These are phyloP conservation scores for Cephonodes hylas DNA, from an alignment of 2,888 invertebrate species.

Conservation along the genomic window DNA sequence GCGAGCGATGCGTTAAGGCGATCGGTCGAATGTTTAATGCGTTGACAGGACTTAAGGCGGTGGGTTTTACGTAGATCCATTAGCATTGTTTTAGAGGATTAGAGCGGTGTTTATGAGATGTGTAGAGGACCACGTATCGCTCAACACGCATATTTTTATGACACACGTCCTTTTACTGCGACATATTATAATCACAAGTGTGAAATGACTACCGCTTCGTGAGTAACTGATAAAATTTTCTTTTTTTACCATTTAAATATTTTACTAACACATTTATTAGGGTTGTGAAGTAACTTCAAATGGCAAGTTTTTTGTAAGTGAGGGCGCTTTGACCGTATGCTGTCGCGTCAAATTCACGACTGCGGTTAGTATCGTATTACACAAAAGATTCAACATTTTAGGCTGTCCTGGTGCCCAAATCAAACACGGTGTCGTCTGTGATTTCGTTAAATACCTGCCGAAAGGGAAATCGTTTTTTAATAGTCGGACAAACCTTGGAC, in stretches of 20 bases:
- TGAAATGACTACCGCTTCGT: conserved; percentile 70
- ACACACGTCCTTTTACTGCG: conserved; percentile 67
- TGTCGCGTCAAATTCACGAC: conserved; percentile 48
- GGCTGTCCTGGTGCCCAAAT: conserved; percentile 69
- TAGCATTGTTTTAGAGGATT: conserved; percentile 81
- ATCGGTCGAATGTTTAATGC: conserved; percentile 64
- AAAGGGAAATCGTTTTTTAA: conserved; percentile 42
- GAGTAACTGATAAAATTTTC: conserved; percentile 50
- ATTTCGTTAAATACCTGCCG: conserved; percentile 70
- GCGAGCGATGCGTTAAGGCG: conserved; percentile 74
- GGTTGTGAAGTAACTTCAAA: conserved; percentile 28
- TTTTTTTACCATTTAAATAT: conserved; percentile 4
- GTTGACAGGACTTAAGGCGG: conserved; percentile 73
- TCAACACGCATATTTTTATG: conserved; percentile 74
- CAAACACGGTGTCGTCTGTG: conserved; percentile 68
- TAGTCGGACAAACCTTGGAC: neutral
- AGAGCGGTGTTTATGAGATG: conserved; percentile 65
- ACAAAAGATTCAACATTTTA: conserved; percentile 65
- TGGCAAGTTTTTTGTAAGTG: conserved; percentile 46
- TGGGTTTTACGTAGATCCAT: conserved; percentile 73
- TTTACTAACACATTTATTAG: conserved; percentile 25
- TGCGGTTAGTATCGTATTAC: conserved; percentile 69
- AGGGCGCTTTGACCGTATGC: conserved; percentile 47
- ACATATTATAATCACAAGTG: conserved; percentile 54
- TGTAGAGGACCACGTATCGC: conserved; percentile 57